Evolutionary conservation across 2,113 vertebrate species (phyloP).

Genomic region (Proterorhinus semilunaris): DNA sequence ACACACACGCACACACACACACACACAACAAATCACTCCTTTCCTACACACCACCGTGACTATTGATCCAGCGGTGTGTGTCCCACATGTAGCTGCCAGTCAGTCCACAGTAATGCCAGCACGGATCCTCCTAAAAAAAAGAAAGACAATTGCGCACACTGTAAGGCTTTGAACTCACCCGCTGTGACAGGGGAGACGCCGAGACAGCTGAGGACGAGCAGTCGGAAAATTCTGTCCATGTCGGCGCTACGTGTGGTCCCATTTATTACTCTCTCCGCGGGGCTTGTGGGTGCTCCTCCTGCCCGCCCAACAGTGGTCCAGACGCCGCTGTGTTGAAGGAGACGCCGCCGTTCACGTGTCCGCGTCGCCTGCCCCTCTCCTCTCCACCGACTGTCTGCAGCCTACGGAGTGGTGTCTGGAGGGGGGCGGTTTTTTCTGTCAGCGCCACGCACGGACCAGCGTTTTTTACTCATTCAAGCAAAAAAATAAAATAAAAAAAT

Average conservation of each 20-base stretch:
- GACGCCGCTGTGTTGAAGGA: slow-evolving; percentile 14
- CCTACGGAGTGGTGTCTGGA: neutral
- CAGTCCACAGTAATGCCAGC: neutral
- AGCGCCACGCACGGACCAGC: slow-evolving; percentile 56
- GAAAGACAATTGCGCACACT: slow-evolving; percentile 8
- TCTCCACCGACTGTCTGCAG: slow-evolving; percentile 2
- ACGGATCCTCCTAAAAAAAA: neutral
- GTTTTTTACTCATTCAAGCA: slow-evolving; percentile 21
- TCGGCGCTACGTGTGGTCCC: slow-evolving; percentile 65
- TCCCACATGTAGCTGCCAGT: slow-evolving; percentile 15
- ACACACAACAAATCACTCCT: slow-evolving; percentile 9
- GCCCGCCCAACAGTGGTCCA: slow-evolving; percentile 1
- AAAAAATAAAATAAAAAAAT: too few species aligned
- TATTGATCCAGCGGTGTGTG: neutral
- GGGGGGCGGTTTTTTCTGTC: slow-evolving; percentile 11
- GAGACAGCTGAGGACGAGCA: slow-evolving; percentile 72
- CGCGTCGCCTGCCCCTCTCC: slow-evolving; percentile 34
- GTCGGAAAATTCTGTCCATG: slow-evolving; percentile 69
- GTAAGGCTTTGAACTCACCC: slow-evolving; percentile 67
- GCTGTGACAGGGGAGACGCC: slow-evolving; percentile 66
- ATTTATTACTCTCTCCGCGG: slow-evolving; percentile 53
- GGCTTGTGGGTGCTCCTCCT: slow-evolving; percentile 27
- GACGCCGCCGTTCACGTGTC: slow-evolving; percentile 33
- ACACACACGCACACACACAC: slow-evolving; percentile 26
- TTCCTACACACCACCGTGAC: neutral